Evolutionary conservation across 2,113 vertebrate genomes (phyloP).

Genomic region (Emydocephalus ijimae): DNA sequence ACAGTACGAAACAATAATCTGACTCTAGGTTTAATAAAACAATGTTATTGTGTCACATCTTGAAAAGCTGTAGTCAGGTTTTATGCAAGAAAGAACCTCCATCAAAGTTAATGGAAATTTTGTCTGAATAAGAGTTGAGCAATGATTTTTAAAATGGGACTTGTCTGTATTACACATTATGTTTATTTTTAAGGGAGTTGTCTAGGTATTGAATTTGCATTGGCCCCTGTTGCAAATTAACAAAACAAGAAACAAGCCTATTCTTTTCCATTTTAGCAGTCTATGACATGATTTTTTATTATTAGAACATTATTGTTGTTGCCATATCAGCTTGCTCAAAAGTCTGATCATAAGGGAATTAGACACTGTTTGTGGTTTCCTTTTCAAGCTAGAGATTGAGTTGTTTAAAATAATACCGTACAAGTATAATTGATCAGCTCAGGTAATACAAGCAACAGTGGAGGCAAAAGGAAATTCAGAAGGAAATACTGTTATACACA

Average conservation of each 20-base stretch:
- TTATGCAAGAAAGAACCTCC: conserved; percentile 39
- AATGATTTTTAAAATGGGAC: conserved; percentile 55
- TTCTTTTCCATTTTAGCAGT: conserved; percentile 10
- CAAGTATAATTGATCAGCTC: neutral
- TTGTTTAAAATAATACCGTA: neutral
- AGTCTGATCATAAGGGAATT: neutral
- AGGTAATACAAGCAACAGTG: neutral
- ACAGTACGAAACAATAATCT: neutral
- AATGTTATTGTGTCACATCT: conserved; percentile 39
- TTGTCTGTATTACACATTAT: conserved; percentile 55
- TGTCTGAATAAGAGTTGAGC: conserved; percentile 63
- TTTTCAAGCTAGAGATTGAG: neutral
- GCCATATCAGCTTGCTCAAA: neutral
- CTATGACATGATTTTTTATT: neutral
- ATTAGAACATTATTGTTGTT: neutral
- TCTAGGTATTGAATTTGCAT: conserved; percentile 55
- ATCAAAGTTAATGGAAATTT: conserved; percentile 50
- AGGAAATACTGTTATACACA: neutral
- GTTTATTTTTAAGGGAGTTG: conserved; percentile 51
- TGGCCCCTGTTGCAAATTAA: conserved; percentile 48
- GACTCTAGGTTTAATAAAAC: conserved; percentile 20
- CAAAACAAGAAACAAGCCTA: conserved; percentile 41
- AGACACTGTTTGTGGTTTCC: neutral
- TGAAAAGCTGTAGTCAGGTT: conserved; percentile 52
- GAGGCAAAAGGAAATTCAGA: neutral